Percentiles rank a stretch among this genome's conserved stretches.
Evolutionary conservation across 2,888 invertebrate species (phyloP).

Genomic region (Agonopterix arenella): DNA sequence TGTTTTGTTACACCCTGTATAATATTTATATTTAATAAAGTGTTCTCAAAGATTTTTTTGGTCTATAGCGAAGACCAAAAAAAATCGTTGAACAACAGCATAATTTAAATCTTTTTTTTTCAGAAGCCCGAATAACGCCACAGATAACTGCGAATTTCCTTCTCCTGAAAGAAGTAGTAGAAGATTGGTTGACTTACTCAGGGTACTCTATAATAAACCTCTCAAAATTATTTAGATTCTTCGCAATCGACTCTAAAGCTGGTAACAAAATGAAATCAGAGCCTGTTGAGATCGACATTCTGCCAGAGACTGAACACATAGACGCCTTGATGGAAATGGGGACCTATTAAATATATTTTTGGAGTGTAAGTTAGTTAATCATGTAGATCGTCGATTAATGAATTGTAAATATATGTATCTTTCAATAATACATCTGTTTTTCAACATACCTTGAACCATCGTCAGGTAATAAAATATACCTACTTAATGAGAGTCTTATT

Average conservation of each 20-base stretch:
- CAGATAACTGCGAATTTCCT: slow-evolving; percentile 77
- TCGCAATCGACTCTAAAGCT: slow-evolving; percentile 46
- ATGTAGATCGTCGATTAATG: too few species aligned
- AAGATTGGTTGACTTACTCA: slow-evolving; percentile 81
- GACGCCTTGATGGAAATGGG: slow-evolving; percentile 62
- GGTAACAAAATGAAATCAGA: slow-evolving; percentile 42
- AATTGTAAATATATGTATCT: neutral
- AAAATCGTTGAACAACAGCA: neutral
- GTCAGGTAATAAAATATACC: too few species aligned
- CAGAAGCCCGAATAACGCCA: slow-evolving; percentile 44
- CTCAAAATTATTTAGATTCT: slow-evolving; percentile 72
- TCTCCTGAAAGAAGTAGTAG: slow-evolving; percentile 80
- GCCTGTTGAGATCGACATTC: slow-evolving; percentile 56
- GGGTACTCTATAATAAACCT: slow-evolving; percentile 83
- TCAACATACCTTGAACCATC: too few species aligned
- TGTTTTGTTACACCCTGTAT: too few species aligned
- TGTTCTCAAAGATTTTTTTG: too few species aligned
- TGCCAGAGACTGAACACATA: slow-evolving; percentile 65
- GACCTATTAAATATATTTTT: neutral
- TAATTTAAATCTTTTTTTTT: slow-evolving; percentile 8
- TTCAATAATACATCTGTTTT: neutral
- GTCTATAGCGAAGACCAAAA: too few species aligned
- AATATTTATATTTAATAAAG: too few species aligned
- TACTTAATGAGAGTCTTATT: neutral
- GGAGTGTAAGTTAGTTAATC: too few species aligned